Evolutionary conservation across 2,113 vertebrate genomes (phyloP).

Genomic region (Suncus etruscus): DNA sequence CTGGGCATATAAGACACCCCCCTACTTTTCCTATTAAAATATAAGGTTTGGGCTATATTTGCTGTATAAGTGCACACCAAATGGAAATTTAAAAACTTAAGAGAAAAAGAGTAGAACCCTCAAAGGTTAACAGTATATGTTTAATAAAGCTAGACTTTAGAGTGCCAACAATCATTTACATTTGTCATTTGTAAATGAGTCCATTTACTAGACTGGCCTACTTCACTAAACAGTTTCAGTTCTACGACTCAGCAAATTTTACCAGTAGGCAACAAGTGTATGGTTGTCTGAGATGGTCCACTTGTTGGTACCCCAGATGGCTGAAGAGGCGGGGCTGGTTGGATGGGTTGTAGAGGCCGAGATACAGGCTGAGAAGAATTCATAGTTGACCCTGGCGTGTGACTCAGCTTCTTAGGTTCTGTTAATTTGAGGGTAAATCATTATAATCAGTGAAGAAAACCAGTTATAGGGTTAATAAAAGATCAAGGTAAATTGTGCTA

Average conservation of each 20-base stretch:
- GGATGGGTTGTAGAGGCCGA: constrained; percentile 85
- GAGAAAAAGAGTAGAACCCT: not conserved
- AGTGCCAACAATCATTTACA: too few species aligned
- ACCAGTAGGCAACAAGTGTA: constrained; percentile 91
- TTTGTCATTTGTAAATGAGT: not conserved
- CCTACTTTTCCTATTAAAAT: too few species aligned
- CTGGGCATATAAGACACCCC: too few species aligned
- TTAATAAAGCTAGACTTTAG: too few species aligned
- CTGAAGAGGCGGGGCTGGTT: constrained; percentile 83
- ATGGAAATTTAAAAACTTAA: too few species aligned
- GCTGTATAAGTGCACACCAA: too few species aligned
- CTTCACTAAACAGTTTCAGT: not conserved
- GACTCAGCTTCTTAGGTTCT: constrained; percentile 87
- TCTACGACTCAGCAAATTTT: constrained; percentile 31
- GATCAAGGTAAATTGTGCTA: not conserved
- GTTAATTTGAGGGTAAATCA: constrained; percentile 62
- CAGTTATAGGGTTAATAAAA: not conserved
- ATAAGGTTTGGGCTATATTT: too few species aligned
- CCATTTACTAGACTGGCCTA: too few species aligned
- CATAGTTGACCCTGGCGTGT: constrained; percentile 74
- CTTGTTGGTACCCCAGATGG: constrained; percentile 86
- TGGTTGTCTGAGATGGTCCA: constrained; percentile 87
- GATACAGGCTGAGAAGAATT: constrained; percentile 80
- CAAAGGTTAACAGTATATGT: too few species aligned
- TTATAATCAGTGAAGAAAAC: constrained; percentile 22